Base-by-base conservation (phyloP, 2,888 invertebrate species). In the Calliphora vomitoria region DNA sequence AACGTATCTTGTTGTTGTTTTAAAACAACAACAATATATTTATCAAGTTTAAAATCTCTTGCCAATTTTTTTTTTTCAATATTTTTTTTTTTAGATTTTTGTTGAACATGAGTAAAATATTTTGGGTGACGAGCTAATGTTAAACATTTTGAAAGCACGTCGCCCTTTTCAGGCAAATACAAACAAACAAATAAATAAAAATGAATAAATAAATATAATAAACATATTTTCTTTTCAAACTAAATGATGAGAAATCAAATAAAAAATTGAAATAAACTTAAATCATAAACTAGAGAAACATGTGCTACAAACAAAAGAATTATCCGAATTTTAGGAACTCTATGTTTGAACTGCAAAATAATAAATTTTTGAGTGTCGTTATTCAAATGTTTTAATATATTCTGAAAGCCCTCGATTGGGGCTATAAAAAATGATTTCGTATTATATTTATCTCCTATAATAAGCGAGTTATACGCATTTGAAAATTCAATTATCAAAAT, bases 21-120 rank as follows among this genome's bases (percentile, higher is more conserved):
- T 66, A 44, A 41, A 41, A 64, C 5, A 35, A 38, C 11, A 41
- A 41, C 41, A 72, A 11, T 53, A n/a, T n/a, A 64, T 8, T 31
- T 62, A 62, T 62, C 41, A 82, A 76, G 38, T 74, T 68, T 85
- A 11, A 69, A 80, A 85, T 69, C 68, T 74, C 74, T 80, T 80
- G 85, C 80, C 85, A 80, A 85, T 75, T 85, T 68, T 18, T 50
- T 66, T 38, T 15, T 41, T 38, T 20, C 18, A 13, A 20, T 74
- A 31, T 72, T 44, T 50, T 53, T 62, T 69, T 76, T 53, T 62
- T 69, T 76, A 5, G 18, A 55, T 50, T 76, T 79, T 55, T 35
- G 31, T 60, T 55, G 53, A 76, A 69, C 35, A 53, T 50, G 38
- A 55, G 41, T 41, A 68, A 66, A 72, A 68, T 79, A 74, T 79